These are phyloP conservation scores for Pithys albifrons DNA, from an alignment of 2,113 vertebrate species.

Conservation along the genomic window DNA sequence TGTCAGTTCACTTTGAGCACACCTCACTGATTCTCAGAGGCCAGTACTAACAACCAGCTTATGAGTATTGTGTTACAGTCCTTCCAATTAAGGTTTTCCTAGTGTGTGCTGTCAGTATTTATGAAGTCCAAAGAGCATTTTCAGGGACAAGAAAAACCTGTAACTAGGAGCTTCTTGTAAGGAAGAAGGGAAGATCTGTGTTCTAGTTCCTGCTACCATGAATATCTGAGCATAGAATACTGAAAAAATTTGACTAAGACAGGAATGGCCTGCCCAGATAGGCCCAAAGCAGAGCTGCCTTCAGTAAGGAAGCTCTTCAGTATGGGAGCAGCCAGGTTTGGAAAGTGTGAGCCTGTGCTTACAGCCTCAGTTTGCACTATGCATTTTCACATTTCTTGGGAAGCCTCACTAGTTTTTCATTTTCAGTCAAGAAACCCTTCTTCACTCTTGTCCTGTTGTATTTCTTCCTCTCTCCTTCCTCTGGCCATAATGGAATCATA, in stretches of 20 bases:
- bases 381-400: not conserved
- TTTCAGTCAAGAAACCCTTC: not conserved
- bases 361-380: not conserved
- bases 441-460: not conserved
- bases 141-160: not conserved
- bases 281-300: not conserved
- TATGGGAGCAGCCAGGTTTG: not conserved
- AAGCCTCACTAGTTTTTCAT: not conserved
- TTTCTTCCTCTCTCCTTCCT: not conserved
- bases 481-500: not conserved
- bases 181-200: not conserved
- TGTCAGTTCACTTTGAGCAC: not conserved
- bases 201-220: not conserved
- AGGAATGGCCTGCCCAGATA: not conserved
- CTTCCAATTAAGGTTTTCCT: not conserved
- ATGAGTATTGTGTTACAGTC: not conserved
- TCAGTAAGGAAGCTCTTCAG: not conserved
- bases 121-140: not conserved
- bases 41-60: not conserved
- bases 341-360: not conserved
- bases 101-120: rapidly evolving
- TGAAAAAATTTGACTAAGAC: not conserved
- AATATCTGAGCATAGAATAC: not conserved
- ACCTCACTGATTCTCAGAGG: not conserved
- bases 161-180: not conserved